These are phyloP conservation scores for Plutomurus gul DNA, from an alignment of 1,140 invertebrate species.

Conservation along the genomic window DNA sequence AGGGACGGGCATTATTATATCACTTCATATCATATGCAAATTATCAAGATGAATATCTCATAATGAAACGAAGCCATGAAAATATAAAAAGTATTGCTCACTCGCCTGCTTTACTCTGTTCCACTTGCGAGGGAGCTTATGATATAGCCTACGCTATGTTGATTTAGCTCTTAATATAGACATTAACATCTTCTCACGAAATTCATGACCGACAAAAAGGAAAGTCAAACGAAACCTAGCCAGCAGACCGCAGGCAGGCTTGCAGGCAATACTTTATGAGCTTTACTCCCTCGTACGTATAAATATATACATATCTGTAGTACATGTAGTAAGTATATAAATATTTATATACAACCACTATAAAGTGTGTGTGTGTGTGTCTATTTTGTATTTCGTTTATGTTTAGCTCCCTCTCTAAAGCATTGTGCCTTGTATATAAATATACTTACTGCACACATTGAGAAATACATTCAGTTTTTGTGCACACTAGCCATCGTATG, in stretches of 20 bases:
- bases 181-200: conserved; percentile 29
- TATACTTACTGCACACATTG: no score
- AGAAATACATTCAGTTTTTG: no score
- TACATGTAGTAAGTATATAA: background rate
- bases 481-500: no score
- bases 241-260: conserved; percentile 15
- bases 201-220: conserved; percentile 28
- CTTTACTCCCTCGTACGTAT: no score
- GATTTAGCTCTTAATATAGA: conserved; percentile 22
- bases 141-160: no score
- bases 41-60: conserved; percentile 30
- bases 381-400: no score
- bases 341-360: background rate
- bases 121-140: no score
- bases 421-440: no score
- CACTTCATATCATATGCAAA: conserved; percentile 7
- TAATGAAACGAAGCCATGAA: no score
- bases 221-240: conserved; percentile 14
- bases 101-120: background rate
- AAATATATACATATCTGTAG: background rate
- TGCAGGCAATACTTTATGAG: conserved; percentile 13
- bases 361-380: background rate
- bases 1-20: conserved; percentile 12
- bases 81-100: no score
- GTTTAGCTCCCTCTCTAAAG: no score